These are phyloP conservation scores for Miichthys miiuy DNA, from an alignment of 2,797 vertebrate species.

Conservation along the genomic window DNA sequence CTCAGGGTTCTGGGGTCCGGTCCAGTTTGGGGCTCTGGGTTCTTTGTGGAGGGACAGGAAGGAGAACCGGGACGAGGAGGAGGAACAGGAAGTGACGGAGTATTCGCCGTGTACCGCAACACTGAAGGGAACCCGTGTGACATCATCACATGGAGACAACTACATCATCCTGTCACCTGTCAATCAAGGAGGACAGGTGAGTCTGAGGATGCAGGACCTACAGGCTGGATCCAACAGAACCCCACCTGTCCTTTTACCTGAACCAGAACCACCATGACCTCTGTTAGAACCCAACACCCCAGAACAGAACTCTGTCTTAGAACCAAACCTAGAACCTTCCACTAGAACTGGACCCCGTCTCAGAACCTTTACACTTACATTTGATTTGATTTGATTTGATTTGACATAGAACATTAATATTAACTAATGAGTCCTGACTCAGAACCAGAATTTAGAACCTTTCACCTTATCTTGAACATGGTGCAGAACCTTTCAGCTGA, in stretches of 20 bases:
- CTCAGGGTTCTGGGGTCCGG: constrained; percentile 62
- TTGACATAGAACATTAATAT: too few species aligned
- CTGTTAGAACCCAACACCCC: too few species aligned
- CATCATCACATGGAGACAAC: constrained; percentile 90
- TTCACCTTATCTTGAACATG: neutral
- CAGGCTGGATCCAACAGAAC: neutral
- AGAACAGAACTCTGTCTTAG: too few species aligned
- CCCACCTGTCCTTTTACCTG: too few species aligned
- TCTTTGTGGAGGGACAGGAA: constrained; percentile 75
- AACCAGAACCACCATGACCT: too few species aligned
- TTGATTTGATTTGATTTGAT: too few species aligned
- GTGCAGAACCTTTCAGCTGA: neutral
- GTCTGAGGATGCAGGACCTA: neutral
- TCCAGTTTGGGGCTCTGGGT: constrained; percentile 69
- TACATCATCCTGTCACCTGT: constrained; percentile 94
- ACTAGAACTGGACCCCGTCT: too few species aligned
- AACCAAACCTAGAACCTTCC: too few species aligned
- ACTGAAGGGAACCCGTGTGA: constrained; percentile 82
- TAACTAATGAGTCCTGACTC: too few species aligned
- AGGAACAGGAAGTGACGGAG: constrained; percentile 40
- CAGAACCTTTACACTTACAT: too few species aligned
- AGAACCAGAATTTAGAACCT: neutral
- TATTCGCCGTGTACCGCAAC: constrained; percentile 73
- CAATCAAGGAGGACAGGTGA: constrained; percentile 89
- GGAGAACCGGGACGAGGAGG: constrained; percentile 46